Evolutionary conservation across 2,113 vertebrate genomes (phyloP).

Genomic region (Zosterops hypoxanthus): DNA sequence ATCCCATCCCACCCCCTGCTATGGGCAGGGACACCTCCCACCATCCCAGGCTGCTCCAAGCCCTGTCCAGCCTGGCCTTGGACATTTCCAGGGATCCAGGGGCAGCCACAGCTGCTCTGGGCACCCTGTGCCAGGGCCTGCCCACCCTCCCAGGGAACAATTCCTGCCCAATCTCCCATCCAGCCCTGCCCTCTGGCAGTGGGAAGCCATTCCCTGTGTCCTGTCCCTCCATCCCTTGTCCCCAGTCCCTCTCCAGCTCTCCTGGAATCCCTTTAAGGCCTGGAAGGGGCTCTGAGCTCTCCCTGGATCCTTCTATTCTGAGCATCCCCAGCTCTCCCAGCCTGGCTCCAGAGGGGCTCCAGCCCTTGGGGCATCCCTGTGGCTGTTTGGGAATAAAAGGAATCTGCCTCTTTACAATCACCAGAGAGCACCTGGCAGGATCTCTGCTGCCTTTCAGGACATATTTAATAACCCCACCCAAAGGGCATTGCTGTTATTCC

Average conservation of each 20-base stretch:
- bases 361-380: neutral
- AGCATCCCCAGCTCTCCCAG: neutral
- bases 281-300: neutral
- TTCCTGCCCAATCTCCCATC: neutral
- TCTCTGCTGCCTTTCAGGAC: neutral
- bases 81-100: neutral
- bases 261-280: neutral
- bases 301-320: neutral
- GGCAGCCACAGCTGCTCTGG: neutral
- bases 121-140: neutral
- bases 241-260: neutral
- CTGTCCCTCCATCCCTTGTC: neutral
- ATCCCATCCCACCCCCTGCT: rapidly evolving
- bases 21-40: neutral
- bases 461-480: neutral
- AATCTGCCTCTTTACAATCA: neutral
- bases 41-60: rapidly evolving
- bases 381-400: neutral
- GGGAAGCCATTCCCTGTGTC: neutral
- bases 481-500: neutral
- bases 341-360: neutral
- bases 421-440: neutral
- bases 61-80: neutral
- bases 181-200: neutral
- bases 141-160: neutral